These are phyloP conservation scores for Chelonoidis abingdonii DNA, from an alignment of 2,113 vertebrate species.

Conservation along the genomic window DNA sequence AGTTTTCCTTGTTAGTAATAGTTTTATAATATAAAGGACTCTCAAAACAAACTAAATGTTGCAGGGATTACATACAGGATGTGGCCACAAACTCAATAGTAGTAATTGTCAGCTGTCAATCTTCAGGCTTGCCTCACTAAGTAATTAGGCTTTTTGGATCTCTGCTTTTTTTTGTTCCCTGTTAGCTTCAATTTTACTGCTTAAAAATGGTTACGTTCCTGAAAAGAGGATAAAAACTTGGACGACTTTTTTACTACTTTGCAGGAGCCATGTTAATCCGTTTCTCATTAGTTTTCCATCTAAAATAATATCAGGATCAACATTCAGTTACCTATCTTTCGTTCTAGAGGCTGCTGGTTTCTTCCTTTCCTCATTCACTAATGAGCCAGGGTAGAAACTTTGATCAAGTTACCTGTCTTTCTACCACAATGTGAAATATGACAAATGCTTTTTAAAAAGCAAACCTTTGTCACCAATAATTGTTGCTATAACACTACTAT, in stretches of 20 bases:
- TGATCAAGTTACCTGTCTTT: background rate
- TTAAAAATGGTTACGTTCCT: background rate
- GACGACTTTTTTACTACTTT: accelerated
- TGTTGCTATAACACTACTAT: background rate
- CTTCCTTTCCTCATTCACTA: background rate
- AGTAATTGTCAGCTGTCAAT: background rate
- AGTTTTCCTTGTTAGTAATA: too few species aligned
- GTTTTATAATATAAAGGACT: background rate
- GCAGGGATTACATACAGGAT: background rate
- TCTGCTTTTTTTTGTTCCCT: background rate
- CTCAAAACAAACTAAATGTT: background rate
- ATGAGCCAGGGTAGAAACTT: background rate
- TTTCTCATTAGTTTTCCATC: background rate
- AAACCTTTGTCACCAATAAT: background rate
- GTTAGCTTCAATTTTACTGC: background rate
- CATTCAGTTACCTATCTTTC: background rate
- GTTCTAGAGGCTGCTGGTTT: background rate
- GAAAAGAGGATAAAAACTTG: background rate
- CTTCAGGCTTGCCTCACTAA: background rate
- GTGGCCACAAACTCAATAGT: background rate
- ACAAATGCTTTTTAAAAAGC: background rate
- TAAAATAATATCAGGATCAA: background rate
- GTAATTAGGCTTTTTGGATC: background rate
- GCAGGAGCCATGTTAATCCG: background rate
- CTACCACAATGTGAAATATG: background rate